Base-by-base conservation (phyloP, 2,797 vertebrate genomes). In the Prionace glauca region DNA sequence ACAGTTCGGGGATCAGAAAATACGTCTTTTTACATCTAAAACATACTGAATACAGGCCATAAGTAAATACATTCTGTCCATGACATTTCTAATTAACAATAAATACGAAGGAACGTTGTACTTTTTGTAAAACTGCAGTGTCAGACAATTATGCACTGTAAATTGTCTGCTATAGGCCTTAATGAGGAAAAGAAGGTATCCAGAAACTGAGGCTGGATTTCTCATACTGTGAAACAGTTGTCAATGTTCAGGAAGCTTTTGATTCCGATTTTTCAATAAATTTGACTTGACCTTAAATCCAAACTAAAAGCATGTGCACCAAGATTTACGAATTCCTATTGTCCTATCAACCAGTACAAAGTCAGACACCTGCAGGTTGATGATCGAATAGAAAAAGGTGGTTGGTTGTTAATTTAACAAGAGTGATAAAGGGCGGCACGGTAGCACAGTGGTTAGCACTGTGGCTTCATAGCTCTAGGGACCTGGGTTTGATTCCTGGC, bases 391-490 rank as follows among this genome's bases (percentile, higher is more conserved):
- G 84, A 9, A 29, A 87, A 87, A 56, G 41, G 22, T 87, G 45
- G 84, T 87, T 87, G 45, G 84, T 87, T 50, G 84, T 56, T 87
- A 87, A 50, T 87, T 87, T 87, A 50, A 50, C 41, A 87, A 87
- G 22, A 2, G 45, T 56, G 29, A 56, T 56, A 3, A 50, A 1
- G 45, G 45, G 45, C 45, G 45, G 45, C 45, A 2, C 45, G 45
- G 45, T 50, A 50, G 45, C 3, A 50, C 45, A 50, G 45, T 50
- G 45, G 45, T 50, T 50, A 50, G 45, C 45, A 50, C 45, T 50
- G 45, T 3, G 45, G 3, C 45, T 50, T 50, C 45, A 50, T 1
- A 50, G 3, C 45, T 50, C 45, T 3, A 50, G 45, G 45, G 3
- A 50, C 45, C 3, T 50, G 45, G 45, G 45, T 50, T 50, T 3